Base-by-base conservation (phyloP, 2,797 vertebrate species). In the Sus cebifrons region DNA sequence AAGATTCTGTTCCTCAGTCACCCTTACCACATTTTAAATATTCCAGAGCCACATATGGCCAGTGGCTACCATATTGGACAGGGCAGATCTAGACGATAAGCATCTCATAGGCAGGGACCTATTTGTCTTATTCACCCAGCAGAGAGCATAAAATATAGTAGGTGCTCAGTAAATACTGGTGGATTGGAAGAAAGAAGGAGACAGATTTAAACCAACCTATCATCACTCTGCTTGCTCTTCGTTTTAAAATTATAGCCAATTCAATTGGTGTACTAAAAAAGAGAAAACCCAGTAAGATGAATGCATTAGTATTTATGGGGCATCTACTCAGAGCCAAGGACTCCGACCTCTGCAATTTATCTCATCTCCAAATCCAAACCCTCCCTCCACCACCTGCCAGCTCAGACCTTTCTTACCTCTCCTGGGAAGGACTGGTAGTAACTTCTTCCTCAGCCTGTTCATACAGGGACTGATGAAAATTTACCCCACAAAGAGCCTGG, bases 131-230 rank as follows among this genome's bases (percentile, higher is more conserved):
- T 11, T 78, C 36, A 65, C 29, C 5, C 64, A 77, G 13, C 12
- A 87, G 32, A 78, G 0, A 86, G 49, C 16, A 75, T 70, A 29
- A 23, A n/a, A 83, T 18, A 87, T 9, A 73, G 16, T 52, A 87
- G 27, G 12, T 83, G 70, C 9, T 64, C 56, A 54, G 73, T 65
- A 86, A 87, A 78, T 78, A 71, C 17, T 17, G 21, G 68, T n/a
- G 58, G 20, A 60, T 14, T 44, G 25, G 81, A 29, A 21, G 23
- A 7, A 32, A 78, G n/a, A 71, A 83, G 12, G 27, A 52, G 65
- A 93, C 58, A 60, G 29, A 49, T 85, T 58, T 58, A 86, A 93
- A 74, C 68, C 10, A 52, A 81, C n/a, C n/a, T 82, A n/a, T 70
- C 44, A 36, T 27, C 54, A 60, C 23, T 68, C 73, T 5, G 6